These are phyloP conservation scores for Syngnathus scovelli DNA, from an alignment of 2,113 vertebrate genomes.

Conservation along the genomic window DNA sequence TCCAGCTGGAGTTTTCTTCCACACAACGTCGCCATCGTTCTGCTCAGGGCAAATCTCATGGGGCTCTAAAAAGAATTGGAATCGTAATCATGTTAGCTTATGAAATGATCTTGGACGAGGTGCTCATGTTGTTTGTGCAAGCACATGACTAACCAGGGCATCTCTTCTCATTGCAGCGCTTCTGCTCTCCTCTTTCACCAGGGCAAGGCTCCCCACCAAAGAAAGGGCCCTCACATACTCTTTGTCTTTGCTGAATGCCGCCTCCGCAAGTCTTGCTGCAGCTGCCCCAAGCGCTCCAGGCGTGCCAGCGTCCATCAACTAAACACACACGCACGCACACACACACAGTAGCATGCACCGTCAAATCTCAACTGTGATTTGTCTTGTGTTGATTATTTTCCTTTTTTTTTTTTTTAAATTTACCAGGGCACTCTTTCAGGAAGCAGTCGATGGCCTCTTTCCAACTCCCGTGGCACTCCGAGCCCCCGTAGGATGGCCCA, in stretches of 20 bases:
- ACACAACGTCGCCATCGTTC: constrained; percentile 76
- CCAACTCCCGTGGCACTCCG: constrained; percentile 90
- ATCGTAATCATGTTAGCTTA: neutral
- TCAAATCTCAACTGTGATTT: constrained; percentile 3
- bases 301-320: constrained; percentile 93
- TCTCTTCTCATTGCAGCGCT: constrained; percentile 81
- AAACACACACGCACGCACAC: constrained; percentile 26
- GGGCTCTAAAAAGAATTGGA: constrained; percentile 72
- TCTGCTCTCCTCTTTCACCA: constrained; percentile 81
- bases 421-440: constrained; percentile 91
- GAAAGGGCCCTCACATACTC: constrained; percentile 84
- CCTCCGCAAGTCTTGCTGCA: constrained; percentile 87
- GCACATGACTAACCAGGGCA: constrained; percentile 81
- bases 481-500: constrained; percentile 91
- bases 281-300: constrained; percentile 86
- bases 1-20: constrained; percentile 89
- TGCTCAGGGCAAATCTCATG: constrained; percentile 94
- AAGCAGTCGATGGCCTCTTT: constrained; percentile 85
- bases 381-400: neutral
- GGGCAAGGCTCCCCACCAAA: constrained; percentile 82
- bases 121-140: neutral
- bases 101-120: neutral
- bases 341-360: neutral
- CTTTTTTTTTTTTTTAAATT: neutral
- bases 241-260: constrained; percentile 83